Conservation (phyloP, 2,888 invertebrate species). For the Hermaeophaga mercurialis region DNA sequence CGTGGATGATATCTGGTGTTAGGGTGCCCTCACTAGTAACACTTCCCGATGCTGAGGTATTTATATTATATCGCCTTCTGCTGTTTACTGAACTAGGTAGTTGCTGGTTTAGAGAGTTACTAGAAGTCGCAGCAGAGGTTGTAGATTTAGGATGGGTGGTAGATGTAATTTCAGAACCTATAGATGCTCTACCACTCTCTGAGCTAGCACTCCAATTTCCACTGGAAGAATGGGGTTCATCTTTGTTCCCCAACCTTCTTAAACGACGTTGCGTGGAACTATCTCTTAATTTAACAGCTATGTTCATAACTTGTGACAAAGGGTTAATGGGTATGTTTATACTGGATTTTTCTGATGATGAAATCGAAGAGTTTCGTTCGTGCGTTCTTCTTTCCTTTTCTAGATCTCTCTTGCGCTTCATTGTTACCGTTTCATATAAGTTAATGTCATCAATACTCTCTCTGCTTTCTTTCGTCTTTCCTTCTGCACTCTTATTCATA, state of each 20-base stretch:
- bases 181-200: conserved; percentile 83
- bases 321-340: conserved; percentile 64
- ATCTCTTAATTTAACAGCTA: conserved; percentile 77
- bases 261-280: conserved; percentile 74
- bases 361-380: conserved; percentile 75
- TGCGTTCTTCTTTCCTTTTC: conserved; percentile 72
- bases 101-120: conserved; percentile 68
- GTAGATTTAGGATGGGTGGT: conserved; percentile 74
- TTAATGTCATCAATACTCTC: conserved; percentile 65
- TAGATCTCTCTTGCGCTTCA: conserved; percentile 62
- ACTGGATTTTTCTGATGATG: conserved; percentile 74
- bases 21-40: conserved; percentile 85
- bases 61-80: conserved; percentile 66
- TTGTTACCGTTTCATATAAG: conserved; percentile 70
- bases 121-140: conserved; percentile 70
- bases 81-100: conserved; percentile 74
- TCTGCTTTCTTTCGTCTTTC: conserved; percentile 56
- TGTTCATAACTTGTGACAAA: conserved; percentile 63
- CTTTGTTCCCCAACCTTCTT: conserved; percentile 71
- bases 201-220: conserved; percentile 96
- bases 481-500: conserved; percentile 69
- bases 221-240: conserved; percentile 86
- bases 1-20: conserved; percentile 81
- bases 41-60: conserved; percentile 80
- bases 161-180: conserved; percentile 81